These are phyloP conservation scores for Puma concolor DNA, from an alignment of 2,113 vertebrate genomes.

Conservation along the genomic window DNA sequence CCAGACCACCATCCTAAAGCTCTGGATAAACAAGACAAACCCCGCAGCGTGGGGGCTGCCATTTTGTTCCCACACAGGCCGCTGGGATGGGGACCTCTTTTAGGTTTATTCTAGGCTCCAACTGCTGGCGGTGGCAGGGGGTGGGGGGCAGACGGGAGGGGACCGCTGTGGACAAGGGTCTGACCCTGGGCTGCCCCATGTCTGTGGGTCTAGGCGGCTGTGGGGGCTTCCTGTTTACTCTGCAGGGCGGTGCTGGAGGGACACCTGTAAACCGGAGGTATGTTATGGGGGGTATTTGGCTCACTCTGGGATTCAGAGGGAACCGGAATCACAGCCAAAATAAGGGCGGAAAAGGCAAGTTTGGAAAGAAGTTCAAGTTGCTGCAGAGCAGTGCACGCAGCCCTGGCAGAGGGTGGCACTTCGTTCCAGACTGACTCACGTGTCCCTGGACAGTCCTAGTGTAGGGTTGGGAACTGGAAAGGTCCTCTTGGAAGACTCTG, in stretches of 20 bases:
- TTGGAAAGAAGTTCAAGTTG: background rate
- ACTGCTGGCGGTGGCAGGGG: no score
- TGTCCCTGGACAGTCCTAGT: background rate
- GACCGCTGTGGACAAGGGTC: background rate
- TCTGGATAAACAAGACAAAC: slow-evolving; percentile 39
- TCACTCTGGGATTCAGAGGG: background rate
- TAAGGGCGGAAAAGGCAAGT: background rate
- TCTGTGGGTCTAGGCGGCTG: no score
- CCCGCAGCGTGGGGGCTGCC: slow-evolving; percentile 87
- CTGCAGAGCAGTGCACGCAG: background rate
- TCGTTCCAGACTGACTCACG: background rate
- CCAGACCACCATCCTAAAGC: slow-evolving; percentile 55
- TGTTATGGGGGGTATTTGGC: background rate
- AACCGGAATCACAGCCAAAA: background rate
- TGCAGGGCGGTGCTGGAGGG: background rate
- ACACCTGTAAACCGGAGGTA: background rate
- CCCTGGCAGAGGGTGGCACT: background rate
- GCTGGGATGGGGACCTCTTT: background rate
- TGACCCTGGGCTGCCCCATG: background rate
- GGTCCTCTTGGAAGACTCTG: background rate
- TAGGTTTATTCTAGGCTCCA: background rate
- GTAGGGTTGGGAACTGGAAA: background rate
- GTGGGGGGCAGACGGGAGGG: background rate
- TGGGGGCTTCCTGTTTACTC: no score
- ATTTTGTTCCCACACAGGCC: slow-evolving; percentile 84